A percentile compares a stretch with the other conserved stretches of the same genome.
phyloP scores from a whole-genome alignment of 2,888 invertebrate genomes.

The Lycia hirtaria region DNA sequence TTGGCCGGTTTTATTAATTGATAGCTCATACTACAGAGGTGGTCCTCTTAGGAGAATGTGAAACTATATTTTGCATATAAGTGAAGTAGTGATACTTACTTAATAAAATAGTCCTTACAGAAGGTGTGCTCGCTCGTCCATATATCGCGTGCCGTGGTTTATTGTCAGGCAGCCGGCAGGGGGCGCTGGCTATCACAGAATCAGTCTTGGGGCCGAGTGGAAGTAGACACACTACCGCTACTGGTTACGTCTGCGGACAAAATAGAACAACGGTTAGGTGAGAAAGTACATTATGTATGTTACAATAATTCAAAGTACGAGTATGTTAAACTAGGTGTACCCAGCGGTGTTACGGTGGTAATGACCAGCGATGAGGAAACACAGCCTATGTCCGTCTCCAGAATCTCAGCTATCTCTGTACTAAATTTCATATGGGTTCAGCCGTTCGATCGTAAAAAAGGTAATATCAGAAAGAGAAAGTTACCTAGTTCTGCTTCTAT shows the following conservation, averaged over 20 bases:
- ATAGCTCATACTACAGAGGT: background rate
- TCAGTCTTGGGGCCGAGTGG: slow-evolving; percentile 60
- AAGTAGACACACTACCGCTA: slow-evolving; percentile 54
- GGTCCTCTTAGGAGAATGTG: background rate
- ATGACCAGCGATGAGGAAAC: too few relatives aligned
- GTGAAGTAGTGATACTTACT: slow-evolving; percentile 52
- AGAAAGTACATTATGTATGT: too few relatives aligned
- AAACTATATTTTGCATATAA: background rate
- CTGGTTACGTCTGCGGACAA: slow-evolving; percentile 69
- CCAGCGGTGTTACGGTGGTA: too few relatives aligned
- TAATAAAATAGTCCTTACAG: slow-evolving; percentile 65
- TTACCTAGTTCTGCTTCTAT: too few relatives aligned
- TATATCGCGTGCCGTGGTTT: slow-evolving; percentile 57
- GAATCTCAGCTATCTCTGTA: too few relatives aligned
- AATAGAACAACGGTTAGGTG: background rate
- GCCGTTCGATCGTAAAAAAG: too few relatives aligned
- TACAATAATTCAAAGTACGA: too few relatives aligned
- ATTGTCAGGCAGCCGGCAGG: slow-evolving; percentile 39
- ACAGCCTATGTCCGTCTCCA: too few relatives aligned
- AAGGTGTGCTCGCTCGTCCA: slow-evolving; percentile 62
- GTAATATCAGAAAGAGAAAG: too few relatives aligned
- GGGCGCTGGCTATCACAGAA: slow-evolving; percentile 56
- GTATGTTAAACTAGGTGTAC: too few relatives aligned
- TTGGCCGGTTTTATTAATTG: too few relatives aligned
- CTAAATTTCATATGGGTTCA: too few relatives aligned